phyloP scores from a whole-genome alignment of 2,888 invertebrate genomes.

The Habrosyne pyritoides region DNA sequence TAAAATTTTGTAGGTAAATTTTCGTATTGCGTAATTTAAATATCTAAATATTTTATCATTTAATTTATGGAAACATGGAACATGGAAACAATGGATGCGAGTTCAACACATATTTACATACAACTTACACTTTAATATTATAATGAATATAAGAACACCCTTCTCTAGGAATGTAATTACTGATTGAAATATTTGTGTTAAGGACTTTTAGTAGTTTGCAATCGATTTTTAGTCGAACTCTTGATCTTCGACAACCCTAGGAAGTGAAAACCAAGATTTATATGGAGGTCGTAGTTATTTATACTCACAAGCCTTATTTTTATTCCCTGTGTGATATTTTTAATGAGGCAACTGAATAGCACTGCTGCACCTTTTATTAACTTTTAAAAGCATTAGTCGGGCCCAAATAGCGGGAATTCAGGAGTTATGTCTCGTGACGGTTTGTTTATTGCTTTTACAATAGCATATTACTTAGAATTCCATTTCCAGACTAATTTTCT shows the following conservation, averaged over 20 bases:
- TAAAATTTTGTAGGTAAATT: constrained; percentile 7
- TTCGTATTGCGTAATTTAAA: background rate
- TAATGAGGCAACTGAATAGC: constrained; percentile 78
- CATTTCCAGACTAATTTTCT: constrained; percentile 16
- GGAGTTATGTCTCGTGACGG: constrained; percentile 46
- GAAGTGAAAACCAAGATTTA: constrained; percentile 76
- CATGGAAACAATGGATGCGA: too few relatives aligned
- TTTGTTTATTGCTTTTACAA: constrained; percentile 31
- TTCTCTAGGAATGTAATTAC: too few relatives aligned
- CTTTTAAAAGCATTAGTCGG: constrained; percentile 66
- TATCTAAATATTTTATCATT: background rate
- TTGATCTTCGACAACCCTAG: constrained; percentile 60
- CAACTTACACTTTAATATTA: too few relatives aligned
- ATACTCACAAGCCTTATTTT: constrained; percentile 74
- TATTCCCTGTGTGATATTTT: constrained; percentile 81
- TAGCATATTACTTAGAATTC: constrained; percentile 32
- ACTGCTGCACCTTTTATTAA: constrained; percentile 72
- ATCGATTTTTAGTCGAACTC: background rate
- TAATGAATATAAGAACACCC: too few relatives aligned
- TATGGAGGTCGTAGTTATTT: constrained; percentile 74
- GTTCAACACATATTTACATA: too few relatives aligned
- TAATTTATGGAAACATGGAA: too few relatives aligned
- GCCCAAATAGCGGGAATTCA: constrained; percentile 51
- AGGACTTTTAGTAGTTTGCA: background rate
- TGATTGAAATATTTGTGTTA: too few relatives aligned